Base-by-base conservation (phyloP, 2,113 vertebrate species). In the Ranitomeya variabilis region DNA sequence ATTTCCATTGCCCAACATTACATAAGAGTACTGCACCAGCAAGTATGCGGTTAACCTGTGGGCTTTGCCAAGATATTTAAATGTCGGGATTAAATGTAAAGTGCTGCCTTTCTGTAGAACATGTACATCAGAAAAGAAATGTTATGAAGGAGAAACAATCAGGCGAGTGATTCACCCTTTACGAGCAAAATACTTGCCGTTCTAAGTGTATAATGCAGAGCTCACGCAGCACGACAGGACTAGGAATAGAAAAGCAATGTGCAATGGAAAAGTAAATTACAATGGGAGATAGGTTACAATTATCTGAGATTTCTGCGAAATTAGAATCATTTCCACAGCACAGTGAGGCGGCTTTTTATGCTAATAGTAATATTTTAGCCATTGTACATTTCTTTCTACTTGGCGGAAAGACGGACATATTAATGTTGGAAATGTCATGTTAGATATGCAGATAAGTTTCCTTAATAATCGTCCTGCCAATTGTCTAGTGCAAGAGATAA, bases 211-310 rank as follows among this genome's bases (percentile, higher is more conserved):
- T 87, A 87, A 87, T 80, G 51, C 59, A 55, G 60, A 79, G 76
- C 86, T 87, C 64, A 8, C 77, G 18, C 86, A 87, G 86, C 86
- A 80, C 51, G 77, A 87, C 86, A 69, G 67, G 64, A 66, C 86
- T 87, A 87, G 60, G 86, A 87, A 87, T 87, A 87, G 78, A 79
- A 87, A 69, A 66, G 77, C 78, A 71, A 71, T 87, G 60, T 80
- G 76, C 60, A 87, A 69, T 80, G 86, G 86, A 87, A 87, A 87
- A 87, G 45, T 71, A 87, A 87, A 87, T 87, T 87, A 80, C 86
- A 87, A 80, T 83, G 69, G 66, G 13, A 76, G 78, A 77, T 86
- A 54, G 45, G 45, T 64, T 90, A 23, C 62, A 78, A 78, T 83
- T 86, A 87, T 45, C 23, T 66, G 51, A 45, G 23, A 31, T 83